Evolutionary conservation across 2,113 vertebrate genomes (phyloP).

Genomic region (Mustelus asterias): DNA sequence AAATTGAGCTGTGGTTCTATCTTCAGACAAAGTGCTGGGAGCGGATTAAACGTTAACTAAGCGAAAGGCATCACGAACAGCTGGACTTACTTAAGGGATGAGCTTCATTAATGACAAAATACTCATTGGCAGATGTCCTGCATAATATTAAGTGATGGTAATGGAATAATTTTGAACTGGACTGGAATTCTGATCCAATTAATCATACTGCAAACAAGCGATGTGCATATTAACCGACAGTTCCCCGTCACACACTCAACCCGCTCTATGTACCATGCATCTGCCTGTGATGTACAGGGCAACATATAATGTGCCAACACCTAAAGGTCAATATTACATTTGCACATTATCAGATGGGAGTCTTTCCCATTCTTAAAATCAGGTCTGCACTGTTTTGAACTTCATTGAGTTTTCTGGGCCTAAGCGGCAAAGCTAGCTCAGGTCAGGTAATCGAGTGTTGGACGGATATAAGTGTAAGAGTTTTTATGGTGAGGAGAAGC

Average conservation of each 20-base stretch:
- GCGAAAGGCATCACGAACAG: slow-evolving; percentile 31
- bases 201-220: slow-evolving; percentile 33
- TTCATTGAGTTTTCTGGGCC: not conserved
- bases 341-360: not conserved
- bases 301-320: not conserved
- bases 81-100: slow-evolving; percentile 33
- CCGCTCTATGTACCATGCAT: not conserved
- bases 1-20: not conserved
- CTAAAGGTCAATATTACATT: not conserved
- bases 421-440: not conserved
- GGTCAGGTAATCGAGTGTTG: not conserved
- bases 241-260: not conserved
- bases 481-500: not conserved
- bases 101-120: slow-evolving; percentile 36
- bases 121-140: slow-evolving; percentile 35
- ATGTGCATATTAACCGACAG: slow-evolving; percentile 8
- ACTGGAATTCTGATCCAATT: slow-evolving; percentile 37
- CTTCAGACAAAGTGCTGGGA: slow-evolving; percentile 1
- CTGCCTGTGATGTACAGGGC: not conserved
- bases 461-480: not conserved
- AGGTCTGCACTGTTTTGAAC: not conserved
- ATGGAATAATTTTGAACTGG: slow-evolving; percentile 37
- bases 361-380: not conserved
- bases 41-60: slow-evolving; percentile 35
- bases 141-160: slow-evolving; percentile 29